phyloP scores from a whole-genome alignment of 2,888 invertebrate genomes.

The Trissoscelio sp. region DNA sequence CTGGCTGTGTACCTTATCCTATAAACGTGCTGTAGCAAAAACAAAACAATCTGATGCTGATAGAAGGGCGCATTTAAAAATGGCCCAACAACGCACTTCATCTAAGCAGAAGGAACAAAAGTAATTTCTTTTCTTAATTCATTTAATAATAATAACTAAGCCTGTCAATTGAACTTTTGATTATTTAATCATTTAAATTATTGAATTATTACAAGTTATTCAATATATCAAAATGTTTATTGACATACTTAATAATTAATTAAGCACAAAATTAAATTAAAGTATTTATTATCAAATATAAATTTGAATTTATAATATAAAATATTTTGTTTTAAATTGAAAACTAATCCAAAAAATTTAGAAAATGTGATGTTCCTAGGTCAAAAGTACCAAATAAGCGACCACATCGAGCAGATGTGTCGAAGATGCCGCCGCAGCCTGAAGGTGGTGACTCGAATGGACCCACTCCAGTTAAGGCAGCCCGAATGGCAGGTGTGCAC shows the following conservation, averaged over 20 bases:
- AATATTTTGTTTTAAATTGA: too few species aligned
- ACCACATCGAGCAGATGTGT: constrained; percentile 88
- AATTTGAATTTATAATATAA: too few species aligned
- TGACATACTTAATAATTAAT: too few species aligned
- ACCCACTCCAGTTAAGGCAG: constrained; percentile 84
- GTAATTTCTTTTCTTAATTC: too few species aligned
- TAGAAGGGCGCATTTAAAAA: constrained; percentile 86
- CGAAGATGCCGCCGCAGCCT: constrained; percentile 84
- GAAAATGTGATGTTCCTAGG: constrained; percentile 81
- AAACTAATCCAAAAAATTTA: constrained; percentile 16
- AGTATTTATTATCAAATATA: too few species aligned
- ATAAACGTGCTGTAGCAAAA: constrained; percentile 95
- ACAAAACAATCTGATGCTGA: constrained; percentile 93
- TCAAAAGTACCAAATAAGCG: constrained; percentile 89
- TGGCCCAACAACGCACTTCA: constrained; percentile 84
- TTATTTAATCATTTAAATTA: too few species aligned
- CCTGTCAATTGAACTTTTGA: too few species aligned
- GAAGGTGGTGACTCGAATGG: constrained; percentile 84
- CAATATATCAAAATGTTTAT: too few species aligned
- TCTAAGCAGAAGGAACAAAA: constrained; percentile 85
- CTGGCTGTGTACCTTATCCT: constrained; percentile 97
- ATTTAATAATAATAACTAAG: too few species aligned
- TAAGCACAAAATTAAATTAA: neutral
- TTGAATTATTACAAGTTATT: neutral
- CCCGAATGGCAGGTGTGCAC: constrained; percentile 82